A percentile compares a stretch with the other conserved stretches of the same genome.
These are phyloP conservation scores for Aporrectodea caliginosa DNA, from an alignment of 1,140 invertebrate species.

Conservation along the genomic window DNA sequence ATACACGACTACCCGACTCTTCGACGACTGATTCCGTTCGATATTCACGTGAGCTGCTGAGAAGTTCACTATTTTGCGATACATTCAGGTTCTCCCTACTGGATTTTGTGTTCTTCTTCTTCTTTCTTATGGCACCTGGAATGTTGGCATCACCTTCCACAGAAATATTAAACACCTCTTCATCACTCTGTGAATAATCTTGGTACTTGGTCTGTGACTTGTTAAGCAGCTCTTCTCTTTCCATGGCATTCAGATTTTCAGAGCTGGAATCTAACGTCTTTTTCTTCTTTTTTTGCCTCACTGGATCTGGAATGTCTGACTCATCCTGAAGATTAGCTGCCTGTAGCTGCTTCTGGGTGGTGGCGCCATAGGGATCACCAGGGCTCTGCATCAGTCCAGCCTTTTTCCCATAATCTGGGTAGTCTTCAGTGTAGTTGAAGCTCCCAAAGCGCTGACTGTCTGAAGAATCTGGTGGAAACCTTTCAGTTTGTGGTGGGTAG, in stretches of 20 bases:
- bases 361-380: background rate
- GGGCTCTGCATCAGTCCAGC: background rate
- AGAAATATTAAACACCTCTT: background rate
- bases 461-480: background rate
- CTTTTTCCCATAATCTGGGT: background rate
- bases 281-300: background rate
- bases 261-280: background rate
- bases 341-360: background rate
- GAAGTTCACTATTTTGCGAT: background rate
- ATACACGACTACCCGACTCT: background rate
- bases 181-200: background rate
- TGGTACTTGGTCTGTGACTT: background rate
- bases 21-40: background rate
- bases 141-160: background rate
- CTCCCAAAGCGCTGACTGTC: background rate
- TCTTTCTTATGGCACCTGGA: background rate
- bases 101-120: background rate
- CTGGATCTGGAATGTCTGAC: background rate
- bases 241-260: background rate
- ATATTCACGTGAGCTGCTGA: background rate
- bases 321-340: background rate
- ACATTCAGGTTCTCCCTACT: background rate
- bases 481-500: background rate
- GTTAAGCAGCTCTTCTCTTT: background rate
- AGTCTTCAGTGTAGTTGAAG: background rate